Conservation (phyloP, 2,888 invertebrate species). For the Ischnura elegans region DNA sequence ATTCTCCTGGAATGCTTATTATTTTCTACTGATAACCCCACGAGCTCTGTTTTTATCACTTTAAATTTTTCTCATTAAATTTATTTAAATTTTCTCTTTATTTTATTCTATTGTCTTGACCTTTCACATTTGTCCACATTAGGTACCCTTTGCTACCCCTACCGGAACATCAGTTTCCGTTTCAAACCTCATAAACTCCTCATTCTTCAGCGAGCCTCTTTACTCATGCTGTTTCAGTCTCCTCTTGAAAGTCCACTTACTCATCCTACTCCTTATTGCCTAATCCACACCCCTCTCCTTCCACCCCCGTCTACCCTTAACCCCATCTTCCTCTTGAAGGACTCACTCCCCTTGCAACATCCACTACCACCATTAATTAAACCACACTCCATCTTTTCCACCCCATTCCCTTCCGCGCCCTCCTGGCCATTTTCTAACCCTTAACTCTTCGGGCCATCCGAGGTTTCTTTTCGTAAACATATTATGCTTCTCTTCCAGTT, state of each 20-base stretch:
- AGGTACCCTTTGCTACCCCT: not conserved
- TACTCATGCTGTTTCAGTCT: not conserved
- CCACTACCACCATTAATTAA: slow-evolving; percentile 56
- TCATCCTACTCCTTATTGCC: not conserved
- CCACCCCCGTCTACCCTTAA: not conserved
- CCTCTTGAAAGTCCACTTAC: not conserved
- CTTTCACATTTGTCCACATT: slow-evolving; percentile 20
- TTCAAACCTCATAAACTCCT: not conserved
- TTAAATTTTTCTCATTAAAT: not conserved
- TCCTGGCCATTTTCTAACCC: not conserved
- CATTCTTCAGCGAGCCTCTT: not conserved
- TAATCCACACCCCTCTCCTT: not conserved
- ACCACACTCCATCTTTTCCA: slow-evolving; percentile 1
- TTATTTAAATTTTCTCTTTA: slow-evolving; percentile 46
- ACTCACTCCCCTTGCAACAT: not conserved
- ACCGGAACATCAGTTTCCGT: not conserved
- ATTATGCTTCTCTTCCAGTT: not conserved
- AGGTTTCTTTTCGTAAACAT: not conserved
- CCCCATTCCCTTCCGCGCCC: not conserved
- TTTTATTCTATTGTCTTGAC: not conserved
- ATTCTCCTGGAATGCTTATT: not conserved
- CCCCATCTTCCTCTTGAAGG: slow-evolving; percentile 22
- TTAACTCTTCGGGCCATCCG: not conserved
- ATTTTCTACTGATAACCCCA: not conserved
- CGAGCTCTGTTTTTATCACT: not conserved